Evolutionary conservation across 2,888 invertebrate genomes (phyloP).

Genomic region (Ornithoptera priamus): DNA sequence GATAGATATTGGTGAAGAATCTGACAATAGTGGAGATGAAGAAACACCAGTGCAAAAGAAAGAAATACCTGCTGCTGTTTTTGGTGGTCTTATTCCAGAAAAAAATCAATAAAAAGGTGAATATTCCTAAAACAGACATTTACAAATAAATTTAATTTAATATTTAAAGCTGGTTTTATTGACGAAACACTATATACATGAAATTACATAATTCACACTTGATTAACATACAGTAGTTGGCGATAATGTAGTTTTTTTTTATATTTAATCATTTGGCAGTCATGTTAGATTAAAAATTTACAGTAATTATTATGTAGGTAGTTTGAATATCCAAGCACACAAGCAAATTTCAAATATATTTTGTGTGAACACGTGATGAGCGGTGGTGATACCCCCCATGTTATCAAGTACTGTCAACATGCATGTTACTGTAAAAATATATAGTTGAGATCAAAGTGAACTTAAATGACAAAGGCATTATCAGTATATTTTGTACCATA

Average conservation of each 20-base stretch:
- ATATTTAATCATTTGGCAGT: not conserved
- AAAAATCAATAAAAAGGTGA: constrained; percentile 32
- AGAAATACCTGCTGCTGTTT: constrained; percentile 93
- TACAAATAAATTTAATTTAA: constrained; percentile 9
- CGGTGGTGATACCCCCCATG: too few relatives aligned
- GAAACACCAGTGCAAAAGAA: constrained; percentile 90
- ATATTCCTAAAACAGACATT: not conserved
- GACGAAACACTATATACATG: constrained; percentile 12
- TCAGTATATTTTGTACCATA: too few relatives aligned
- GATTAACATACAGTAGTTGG: constrained; percentile 11
- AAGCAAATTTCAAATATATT: too few relatives aligned
- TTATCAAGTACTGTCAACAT: too few relatives aligned
- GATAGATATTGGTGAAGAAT: constrained; percentile 89
- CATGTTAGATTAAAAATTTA: not conserved
- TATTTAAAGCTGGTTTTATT: constrained; percentile 51
- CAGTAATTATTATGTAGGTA: too few relatives aligned
- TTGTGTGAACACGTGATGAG: too few relatives aligned
- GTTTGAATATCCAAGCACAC: too few relatives aligned
- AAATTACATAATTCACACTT: constrained; percentile 16
- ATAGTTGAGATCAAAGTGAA: too few relatives aligned
- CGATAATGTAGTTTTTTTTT: not conserved
- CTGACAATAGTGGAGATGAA: constrained; percentile 80
- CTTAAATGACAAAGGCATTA: too few relatives aligned
- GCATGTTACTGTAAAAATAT: too few relatives aligned
- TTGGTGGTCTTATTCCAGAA: constrained; percentile 85